These are phyloP conservation scores for Arctocebus calabarensis DNA, from an alignment of 2,797 vertebrate species.

Conservation along the genomic window DNA sequence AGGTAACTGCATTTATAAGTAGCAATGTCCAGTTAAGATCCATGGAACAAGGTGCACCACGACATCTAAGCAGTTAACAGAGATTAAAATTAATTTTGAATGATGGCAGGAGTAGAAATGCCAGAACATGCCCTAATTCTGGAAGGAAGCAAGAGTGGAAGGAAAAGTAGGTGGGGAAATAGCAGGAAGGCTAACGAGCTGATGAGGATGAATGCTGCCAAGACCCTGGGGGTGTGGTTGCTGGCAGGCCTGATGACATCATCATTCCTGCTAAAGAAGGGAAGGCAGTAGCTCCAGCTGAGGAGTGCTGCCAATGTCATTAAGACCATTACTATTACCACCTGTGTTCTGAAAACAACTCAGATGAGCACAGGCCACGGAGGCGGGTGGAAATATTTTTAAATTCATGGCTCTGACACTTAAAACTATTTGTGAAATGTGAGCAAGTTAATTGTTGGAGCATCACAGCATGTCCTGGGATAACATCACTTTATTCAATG, in stretches of 20 bases:
- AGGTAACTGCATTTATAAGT: not conserved
- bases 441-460: not conserved
- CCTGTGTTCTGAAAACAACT: not conserved
- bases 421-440: not conserved
- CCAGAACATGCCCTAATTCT: not conserved
- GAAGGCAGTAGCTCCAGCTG: not conserved
- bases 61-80: not conserved
- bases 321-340: not conserved
- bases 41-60: constrained; percentile 10
- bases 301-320: not conserved
- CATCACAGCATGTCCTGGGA: not conserved
- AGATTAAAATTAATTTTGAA: constrained; percentile 14
- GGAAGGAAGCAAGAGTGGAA: not conserved
- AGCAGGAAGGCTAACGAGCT: not conserved
- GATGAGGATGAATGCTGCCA: not conserved
- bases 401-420: not conserved
- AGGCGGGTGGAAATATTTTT: not conserved
- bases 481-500: not conserved
- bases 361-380: not conserved
- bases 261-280: not conserved
- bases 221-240: not conserved
- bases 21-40: not conserved
- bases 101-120: not conserved
- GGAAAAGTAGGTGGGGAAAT: not conserved
- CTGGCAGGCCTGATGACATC: not conserved